A percentile compares a stretch with the other conserved stretches of the same genome.
Conservation (phyloP, 2,113 vertebrate genomes). For the Chaetodon trifascialis region DNA sequence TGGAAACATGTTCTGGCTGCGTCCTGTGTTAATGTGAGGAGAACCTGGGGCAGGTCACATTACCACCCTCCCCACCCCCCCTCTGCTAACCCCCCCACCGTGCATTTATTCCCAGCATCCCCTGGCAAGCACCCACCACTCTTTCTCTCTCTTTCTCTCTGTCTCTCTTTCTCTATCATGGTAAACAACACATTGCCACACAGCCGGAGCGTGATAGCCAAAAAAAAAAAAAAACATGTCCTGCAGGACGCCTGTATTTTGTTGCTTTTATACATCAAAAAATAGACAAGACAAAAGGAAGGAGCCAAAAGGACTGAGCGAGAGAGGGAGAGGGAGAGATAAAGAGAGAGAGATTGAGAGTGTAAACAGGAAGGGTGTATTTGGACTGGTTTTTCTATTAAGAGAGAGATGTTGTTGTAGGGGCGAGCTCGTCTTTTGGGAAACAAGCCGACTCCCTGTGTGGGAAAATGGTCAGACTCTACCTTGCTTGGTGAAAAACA, state of each 20-base stretch:
- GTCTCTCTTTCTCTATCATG: conserved; percentile 76
- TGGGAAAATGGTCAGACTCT: conserved; percentile 61
- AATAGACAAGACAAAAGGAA: conserved; percentile 80
- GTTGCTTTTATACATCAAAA: conserved; percentile 81
- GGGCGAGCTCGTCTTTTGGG: conserved; percentile 72
- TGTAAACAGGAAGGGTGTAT: conserved; percentile 80
- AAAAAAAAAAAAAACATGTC: conserved; percentile 72
- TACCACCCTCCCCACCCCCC: conserved; percentile 65
- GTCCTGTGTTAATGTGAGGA: conserved; percentile 85
- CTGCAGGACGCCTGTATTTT: conserved; percentile 79
- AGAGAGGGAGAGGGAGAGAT: conserved; percentile 52
- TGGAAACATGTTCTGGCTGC: conserved; percentile 84
- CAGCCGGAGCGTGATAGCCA: conserved; percentile 85
- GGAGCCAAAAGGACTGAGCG: conserved; percentile 68
- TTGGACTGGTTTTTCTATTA: conserved; percentile 78
- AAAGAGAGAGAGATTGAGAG: conserved; percentile 56
- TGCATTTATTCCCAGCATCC: conserved; percentile 82
- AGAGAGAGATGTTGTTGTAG: conserved; percentile 71
- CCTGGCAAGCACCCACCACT: conserved; percentile 70
- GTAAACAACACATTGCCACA: conserved; percentile 90
- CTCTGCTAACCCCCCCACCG: conserved; percentile 65
- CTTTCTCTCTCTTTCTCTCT: conserved; percentile 50
- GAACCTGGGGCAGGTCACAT: conserved; percentile 88
- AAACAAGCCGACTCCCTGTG: conserved; percentile 67
- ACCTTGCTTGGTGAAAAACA: conserved; percentile 61